phyloP scores from a whole-genome alignment of 2,888 invertebrate genomes.

The Oscheius sp. region DNA sequence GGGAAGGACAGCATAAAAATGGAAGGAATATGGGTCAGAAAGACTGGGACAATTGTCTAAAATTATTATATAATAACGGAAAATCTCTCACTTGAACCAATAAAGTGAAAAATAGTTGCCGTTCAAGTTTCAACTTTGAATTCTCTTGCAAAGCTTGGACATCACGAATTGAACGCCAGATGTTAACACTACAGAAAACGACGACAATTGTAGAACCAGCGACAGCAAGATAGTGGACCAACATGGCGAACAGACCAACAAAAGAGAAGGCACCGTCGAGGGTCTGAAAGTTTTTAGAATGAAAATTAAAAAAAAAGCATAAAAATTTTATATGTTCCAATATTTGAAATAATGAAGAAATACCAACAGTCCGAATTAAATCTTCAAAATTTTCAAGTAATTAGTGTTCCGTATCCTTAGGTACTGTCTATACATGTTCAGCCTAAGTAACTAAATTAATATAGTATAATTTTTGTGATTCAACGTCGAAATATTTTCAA shows the following conservation, averaged over 20 bases:
- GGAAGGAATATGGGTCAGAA: conserved; percentile 7
- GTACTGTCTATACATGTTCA: too few relatives aligned
- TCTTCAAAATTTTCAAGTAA: too few relatives aligned
- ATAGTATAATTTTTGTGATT: too few relatives aligned
- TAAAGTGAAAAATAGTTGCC: conserved; percentile 4
- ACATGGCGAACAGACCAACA: not conserved
- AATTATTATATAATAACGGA: not conserved
- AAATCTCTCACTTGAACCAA: conserved; percentile 5
- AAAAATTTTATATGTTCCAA: too few relatives aligned
- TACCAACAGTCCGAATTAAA: too few relatives aligned
- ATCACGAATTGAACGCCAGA: conserved; percentile 4
- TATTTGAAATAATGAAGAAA: too few relatives aligned
- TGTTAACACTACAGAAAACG: not conserved
- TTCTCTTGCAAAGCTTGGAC: not conserved
- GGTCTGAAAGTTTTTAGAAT: not conserved
- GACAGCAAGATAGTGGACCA: conserved; percentile 12
- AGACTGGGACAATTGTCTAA: conserved; percentile 14
- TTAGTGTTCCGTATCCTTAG: too few relatives aligned
- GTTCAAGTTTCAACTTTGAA: not conserved
- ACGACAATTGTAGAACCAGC: not conserved
- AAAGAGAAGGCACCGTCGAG: conserved; percentile 9
- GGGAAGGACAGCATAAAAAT: conserved; percentile 21
- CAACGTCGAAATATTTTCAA: too few relatives aligned
- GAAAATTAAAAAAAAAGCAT: not conserved
- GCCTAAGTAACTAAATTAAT: too few relatives aligned